Evolutionary conservation across 2,888 invertebrate genomes (phyloP).

Genomic region (Colletes collaris): DNA sequence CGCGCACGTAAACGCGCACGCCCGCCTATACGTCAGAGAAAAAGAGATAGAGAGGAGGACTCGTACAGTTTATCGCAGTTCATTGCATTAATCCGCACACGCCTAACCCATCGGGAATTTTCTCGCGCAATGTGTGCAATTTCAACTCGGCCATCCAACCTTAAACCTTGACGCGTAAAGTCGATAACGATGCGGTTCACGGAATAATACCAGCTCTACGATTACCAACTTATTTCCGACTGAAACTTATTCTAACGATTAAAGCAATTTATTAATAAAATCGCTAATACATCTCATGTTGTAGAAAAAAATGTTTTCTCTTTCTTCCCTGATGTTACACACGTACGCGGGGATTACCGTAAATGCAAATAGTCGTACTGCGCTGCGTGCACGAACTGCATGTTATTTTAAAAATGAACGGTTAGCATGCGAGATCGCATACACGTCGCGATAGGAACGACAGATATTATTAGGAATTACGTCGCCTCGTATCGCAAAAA

Average conservation of each 20-base stretch:
- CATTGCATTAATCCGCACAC: constrained; percentile 27
- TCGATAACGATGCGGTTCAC: constrained; percentile 26
- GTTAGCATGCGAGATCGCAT: constrained; percentile 13
- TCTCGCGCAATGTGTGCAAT: constrained; percentile 29
- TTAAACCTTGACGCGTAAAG: constrained; percentile 15
- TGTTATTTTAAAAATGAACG: constrained; percentile 35
- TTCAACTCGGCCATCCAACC: constrained; percentile 19
- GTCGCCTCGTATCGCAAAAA: constrained; percentile 11
- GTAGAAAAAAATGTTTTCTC: too few relatives aligned
- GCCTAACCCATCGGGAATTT: constrained; percentile 21
- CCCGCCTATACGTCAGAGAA: neutral
- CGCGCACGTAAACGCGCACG: too few relatives aligned
- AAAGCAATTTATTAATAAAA: too few relatives aligned
- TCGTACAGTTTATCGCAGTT: constrained; percentile 44
- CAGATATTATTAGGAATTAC: constrained; percentile 26
- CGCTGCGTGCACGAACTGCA: neutral
- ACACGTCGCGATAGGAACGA: neutral
- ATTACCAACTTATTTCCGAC: constrained; percentile 8
- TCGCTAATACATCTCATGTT: too few relatives aligned
- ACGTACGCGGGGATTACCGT: too few relatives aligned
- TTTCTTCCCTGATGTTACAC: neutral
- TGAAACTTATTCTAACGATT: neutral
- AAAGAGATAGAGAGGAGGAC: neutral
- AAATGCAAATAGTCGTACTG: neutral
- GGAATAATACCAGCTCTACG: constrained; percentile 15